These are phyloP conservation scores for Lordiphosa collinella DNA, from an alignment of 1,140 invertebrate species.

Conservation along the genomic window DNA sequence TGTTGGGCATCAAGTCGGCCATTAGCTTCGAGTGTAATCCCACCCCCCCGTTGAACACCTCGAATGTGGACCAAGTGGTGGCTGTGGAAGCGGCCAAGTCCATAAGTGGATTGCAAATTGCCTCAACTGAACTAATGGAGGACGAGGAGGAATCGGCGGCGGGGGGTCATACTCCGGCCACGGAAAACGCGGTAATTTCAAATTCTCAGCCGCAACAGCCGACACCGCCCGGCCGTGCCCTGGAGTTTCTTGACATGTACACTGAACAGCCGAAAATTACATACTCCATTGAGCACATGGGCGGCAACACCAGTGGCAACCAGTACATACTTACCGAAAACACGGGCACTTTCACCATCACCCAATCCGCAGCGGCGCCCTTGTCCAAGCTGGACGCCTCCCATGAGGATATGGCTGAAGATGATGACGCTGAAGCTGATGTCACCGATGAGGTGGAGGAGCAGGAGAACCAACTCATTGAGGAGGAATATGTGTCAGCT, in stretches of 20 bases:
- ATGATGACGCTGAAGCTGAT: slow-evolving; percentile 44
- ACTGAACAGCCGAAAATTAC: slow-evolving; percentile 67
- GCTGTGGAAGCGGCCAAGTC: slow-evolving; percentile 54
- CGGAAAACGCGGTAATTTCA: slow-evolving; percentile 22
- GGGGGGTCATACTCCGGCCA: slow-evolving; percentile 7
- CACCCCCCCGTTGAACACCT: slow-evolving; percentile 14
- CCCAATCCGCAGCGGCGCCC: slow-evolving; percentile 36
- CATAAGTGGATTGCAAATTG: slow-evolving; percentile 56
- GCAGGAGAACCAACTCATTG: slow-evolving; percentile 54
- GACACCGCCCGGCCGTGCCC: slow-evolving; percentile 32
- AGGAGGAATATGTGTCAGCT: slow-evolving; percentile 54
- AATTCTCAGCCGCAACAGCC: slow-evolving; percentile 30
- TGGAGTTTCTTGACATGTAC: slow-evolving; percentile 71
- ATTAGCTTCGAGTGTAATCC: slow-evolving; percentile 76
- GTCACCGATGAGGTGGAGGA: slow-evolving; percentile 44
- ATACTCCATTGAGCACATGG: slow-evolving; percentile 74
- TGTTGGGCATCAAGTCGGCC: slow-evolving; percentile 71
- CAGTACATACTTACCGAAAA: slow-evolving; percentile 73
- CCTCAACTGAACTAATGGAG: slow-evolving; percentile 51
- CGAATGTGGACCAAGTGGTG: slow-evolving; percentile 16
- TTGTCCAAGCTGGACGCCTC: slow-evolving; percentile 32
- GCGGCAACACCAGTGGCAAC: slow-evolving; percentile 47
- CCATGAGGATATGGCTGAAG: slow-evolving; percentile 31
- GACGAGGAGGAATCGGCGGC: slow-evolving; percentile 47
- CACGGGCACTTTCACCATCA: slow-evolving; percentile 66